These are phyloP conservation scores for Diadumene lineata DNA, from an alignment of 92 coral and sea anemone genomes.

Conservation along the genomic window DNA sequence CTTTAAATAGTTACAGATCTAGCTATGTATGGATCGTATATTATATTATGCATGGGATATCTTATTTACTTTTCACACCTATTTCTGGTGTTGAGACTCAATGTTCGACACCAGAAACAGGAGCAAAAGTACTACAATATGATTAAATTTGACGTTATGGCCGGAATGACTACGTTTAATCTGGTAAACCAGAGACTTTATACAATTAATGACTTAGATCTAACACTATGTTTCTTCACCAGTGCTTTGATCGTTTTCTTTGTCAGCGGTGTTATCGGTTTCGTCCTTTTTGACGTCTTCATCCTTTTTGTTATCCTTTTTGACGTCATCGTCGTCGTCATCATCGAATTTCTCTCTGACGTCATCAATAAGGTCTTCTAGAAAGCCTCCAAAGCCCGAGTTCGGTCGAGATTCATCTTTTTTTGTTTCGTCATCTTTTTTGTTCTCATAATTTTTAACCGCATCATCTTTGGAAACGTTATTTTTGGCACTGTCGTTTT, in stretches of 20 bases:
- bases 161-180: neutral
- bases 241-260: neutral
- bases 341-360: constrained; percentile 15
- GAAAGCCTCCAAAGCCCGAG: constrained; percentile 8
- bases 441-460: neutral
- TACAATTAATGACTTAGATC: neutral
- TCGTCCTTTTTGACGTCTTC: neutral
- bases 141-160: neutral
- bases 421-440: neutral
- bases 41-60: too few relatives aligned
- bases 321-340: constrained; percentile 7
- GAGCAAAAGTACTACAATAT: too few relatives aligned
- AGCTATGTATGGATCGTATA: too few relatives aligned
- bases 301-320: neutral
- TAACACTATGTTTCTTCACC: neutral
- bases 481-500: neutral
- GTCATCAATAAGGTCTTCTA: constrained; percentile 9
- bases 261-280: neutral
- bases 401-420: neutral
- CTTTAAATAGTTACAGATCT: too few relatives aligned
- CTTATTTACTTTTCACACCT: too few relatives aligned
- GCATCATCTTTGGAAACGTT: too few relatives aligned
- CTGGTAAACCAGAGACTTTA: neutral
- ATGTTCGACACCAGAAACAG: neutral
- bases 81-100: too few relatives aligned